phyloP scores from a whole-genome alignment of 2,797 vertebrate genomes.

The Taenioides sp. region DNA sequence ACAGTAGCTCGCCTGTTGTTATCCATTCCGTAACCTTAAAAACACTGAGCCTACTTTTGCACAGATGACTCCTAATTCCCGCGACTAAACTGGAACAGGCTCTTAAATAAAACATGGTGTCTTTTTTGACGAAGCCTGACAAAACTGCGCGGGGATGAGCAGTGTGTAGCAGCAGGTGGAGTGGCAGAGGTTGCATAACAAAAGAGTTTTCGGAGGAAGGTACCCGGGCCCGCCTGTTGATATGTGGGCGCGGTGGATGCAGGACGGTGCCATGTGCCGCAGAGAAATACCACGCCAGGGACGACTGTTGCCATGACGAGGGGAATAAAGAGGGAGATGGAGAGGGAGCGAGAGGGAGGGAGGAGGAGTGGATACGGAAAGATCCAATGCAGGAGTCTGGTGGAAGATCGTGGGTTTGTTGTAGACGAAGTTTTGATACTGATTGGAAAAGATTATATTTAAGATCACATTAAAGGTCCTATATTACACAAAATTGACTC shows the following conservation, averaged over 20 bases:
- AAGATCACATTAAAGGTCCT: no score
- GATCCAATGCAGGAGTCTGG: not conserved
- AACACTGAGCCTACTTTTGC: constrained; percentile 21
- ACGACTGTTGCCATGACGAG: constrained; percentile 75
- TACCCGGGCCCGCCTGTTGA: constrained; percentile 73
- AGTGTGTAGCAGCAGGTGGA: constrained; percentile 63
- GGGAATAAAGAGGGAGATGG: constrained; percentile 33
- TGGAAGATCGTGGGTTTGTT: not conserved
- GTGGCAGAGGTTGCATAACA: constrained; percentile 75
- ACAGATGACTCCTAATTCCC: constrained; percentile 30
- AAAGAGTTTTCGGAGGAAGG: constrained; percentile 66
- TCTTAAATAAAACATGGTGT: constrained; percentile 37
- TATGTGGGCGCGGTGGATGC: constrained; percentile 75
- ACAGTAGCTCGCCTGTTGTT: not conserved
- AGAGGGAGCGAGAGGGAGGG: constrained; percentile 49
- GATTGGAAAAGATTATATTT: not conserved
- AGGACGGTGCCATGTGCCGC: constrained; percentile 70
- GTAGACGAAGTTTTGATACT: not conserved
- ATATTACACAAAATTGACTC: no score
- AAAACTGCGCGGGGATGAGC: constrained; percentile 39
- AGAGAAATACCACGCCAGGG: constrained; percentile 68
- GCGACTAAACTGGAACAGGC: constrained; percentile 32
- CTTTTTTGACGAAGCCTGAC: constrained; percentile 24
- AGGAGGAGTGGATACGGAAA: constrained; percentile 1
- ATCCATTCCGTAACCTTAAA: not conserved